These are phyloP conservation scores for Hyalella azteca DNA, from an alignment of 2,888 invertebrate genomes.

Conservation along the genomic window DNA sequence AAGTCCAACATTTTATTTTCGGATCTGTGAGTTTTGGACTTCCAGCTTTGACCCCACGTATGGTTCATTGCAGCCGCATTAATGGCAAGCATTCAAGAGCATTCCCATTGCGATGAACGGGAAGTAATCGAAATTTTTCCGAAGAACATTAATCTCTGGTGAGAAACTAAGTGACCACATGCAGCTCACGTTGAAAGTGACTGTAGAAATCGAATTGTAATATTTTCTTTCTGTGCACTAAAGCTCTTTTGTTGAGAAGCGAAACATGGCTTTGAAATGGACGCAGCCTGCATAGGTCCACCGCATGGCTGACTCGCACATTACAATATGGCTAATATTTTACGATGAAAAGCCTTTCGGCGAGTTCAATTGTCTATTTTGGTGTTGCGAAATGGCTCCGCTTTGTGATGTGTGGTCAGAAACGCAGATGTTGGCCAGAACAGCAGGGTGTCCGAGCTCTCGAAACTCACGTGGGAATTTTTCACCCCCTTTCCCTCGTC, in stretches of 20 bases:
- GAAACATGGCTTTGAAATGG: conserved; percentile 16
- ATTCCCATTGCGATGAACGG: not conserved
- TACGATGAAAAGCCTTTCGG: conserved; percentile 18
- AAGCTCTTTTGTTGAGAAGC: conserved; percentile 2
- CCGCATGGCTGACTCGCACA: not conserved
- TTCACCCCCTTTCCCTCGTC: conserved; percentile 30
- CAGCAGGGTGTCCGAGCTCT: not conserved
- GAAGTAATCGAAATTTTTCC: conserved; percentile 9
- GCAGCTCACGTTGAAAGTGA: not conserved
- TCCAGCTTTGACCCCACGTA: too few relatives aligned
- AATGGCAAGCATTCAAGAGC: not conserved
- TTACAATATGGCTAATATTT: conserved; percentile 35
- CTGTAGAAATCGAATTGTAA: conserved; percentile 21
- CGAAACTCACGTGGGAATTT: conserved; percentile 18
- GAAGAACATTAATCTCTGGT: conserved; percentile 24
- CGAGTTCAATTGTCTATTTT: conserved; percentile 30
- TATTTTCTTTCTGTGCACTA: not conserved
- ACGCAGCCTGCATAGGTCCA: not conserved
- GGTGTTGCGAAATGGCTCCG: conserved; percentile 37
- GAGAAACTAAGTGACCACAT: conserved; percentile 32
- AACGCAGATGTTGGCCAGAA: conserved; percentile 24
- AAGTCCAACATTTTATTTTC: too few relatives aligned
- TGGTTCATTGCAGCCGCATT: too few relatives aligned
- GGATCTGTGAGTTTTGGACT: too few relatives aligned
- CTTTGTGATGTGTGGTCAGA: conserved; percentile 28